Evolutionary conservation across 2,888 invertebrate genomes (phyloP).

Genomic region (Hemicrepidius hirtus): DNA sequence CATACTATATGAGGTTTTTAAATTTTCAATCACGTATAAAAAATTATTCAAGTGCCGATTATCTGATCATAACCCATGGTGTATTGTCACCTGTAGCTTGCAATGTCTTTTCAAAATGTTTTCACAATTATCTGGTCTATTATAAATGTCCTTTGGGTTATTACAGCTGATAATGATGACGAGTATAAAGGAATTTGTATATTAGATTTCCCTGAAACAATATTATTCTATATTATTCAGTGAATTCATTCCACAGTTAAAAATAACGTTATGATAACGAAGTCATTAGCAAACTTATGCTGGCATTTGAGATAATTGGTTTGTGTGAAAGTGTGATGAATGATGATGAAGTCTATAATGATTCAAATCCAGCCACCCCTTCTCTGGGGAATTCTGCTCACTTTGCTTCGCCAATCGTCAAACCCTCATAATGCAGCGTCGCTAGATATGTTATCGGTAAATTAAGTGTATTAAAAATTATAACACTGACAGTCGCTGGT

Average conservation of each 20-base stretch:
- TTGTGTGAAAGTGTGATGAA: slow-evolving; percentile 56
- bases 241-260: background rate
- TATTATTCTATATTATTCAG: too few relatives aligned
- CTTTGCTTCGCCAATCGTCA: slow-evolving; percentile 38
- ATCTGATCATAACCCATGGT: too few relatives aligned
- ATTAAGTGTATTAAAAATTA: slow-evolving; percentile 21
- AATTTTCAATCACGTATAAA: too few relatives aligned
- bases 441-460: slow-evolving; percentile 16
- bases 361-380: slow-evolving; percentile 58
- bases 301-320: slow-evolving; percentile 54
- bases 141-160: too few relatives aligned
- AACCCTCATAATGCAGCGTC: slow-evolving; percentile 19
- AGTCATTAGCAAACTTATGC: slow-evolving; percentile 44
- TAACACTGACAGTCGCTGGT: background rate
- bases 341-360: slow-evolving; percentile 59
- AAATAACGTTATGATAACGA: slow-evolving; percentile 45
- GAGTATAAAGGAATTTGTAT: too few relatives aligned
- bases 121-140: too few relatives aligned
- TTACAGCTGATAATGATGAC: too few relatives aligned
- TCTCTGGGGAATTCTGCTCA: slow-evolving; percentile 56
- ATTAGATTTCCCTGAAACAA: too few relatives aligned
- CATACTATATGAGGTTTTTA: too few relatives aligned
- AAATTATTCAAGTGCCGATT: too few relatives aligned
- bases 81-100: too few relatives aligned
- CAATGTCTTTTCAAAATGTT: too few relatives aligned